Conservation (phyloP, 1,140 invertebrate species). For the Cydia fagiglandana region DNA sequence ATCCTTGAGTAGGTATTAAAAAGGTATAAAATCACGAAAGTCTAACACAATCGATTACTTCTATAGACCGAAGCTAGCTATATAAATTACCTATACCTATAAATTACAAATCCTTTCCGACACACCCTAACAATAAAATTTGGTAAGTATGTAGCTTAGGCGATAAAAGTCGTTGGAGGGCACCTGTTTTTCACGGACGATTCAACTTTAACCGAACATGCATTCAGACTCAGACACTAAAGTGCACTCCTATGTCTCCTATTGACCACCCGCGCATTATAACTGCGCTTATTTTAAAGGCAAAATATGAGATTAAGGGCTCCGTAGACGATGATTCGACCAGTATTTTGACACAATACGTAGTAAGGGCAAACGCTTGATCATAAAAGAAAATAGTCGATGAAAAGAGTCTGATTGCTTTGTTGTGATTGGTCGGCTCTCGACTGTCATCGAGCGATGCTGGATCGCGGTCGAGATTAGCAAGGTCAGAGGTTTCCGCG, state of each 20-base stretch:
- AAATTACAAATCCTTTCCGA: no score
- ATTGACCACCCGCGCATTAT: conserved; percentile 6
- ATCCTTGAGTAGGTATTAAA: no score
- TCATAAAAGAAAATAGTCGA: conserved; percentile 66
- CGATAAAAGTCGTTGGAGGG: background rate
- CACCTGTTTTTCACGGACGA: conserved; percentile 7
- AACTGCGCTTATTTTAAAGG: background rate
- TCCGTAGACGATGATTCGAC: background rate
- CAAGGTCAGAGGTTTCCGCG: conserved; percentile 38
- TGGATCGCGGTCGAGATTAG: conserved; percentile 49
- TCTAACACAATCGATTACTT: no score
- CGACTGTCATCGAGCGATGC: conserved; percentile 45
- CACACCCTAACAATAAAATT: no score
- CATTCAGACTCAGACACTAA: background rate
- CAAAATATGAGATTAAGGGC: conserved; percentile 11
- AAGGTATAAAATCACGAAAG: no score
- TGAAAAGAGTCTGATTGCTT: conserved; percentile 54
- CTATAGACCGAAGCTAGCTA: no score
- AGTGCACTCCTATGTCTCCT: background rate
- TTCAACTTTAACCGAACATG: background rate
- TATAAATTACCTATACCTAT: no score
- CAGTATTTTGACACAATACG: conserved; percentile 48
- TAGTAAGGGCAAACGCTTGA: conserved; percentile 53
- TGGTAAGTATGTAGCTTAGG: no score
- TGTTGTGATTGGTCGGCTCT: conserved; percentile 51